A percentile compares a stretch with the other conserved stretches of the same genome.
These are phyloP conservation scores for Lynx canadensis DNA, from an alignment of 2,113 vertebrate genomes.

Conservation along the genomic window DNA sequence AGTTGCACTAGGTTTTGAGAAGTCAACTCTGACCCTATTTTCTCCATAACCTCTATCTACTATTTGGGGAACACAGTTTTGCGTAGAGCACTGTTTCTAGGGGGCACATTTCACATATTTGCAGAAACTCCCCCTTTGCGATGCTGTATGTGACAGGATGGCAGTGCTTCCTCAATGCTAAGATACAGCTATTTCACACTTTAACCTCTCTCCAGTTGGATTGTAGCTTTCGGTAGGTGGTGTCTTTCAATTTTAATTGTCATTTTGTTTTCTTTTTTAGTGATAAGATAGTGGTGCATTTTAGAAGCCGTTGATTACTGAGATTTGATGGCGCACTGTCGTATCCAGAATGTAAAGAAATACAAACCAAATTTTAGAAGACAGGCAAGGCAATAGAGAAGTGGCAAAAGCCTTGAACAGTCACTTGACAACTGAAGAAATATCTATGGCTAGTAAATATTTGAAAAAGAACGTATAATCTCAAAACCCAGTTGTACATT, in stretches of 20 bases:
- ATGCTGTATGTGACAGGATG: not conserved
- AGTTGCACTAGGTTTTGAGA: not conserved
- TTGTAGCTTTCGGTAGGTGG: not conserved
- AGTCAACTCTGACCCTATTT: not conserved
- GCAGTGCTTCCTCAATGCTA: not conserved
- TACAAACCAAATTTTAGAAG: constrained; percentile 2
- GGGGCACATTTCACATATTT: constrained; percentile 13
- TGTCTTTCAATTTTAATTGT: not conserved
- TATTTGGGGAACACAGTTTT: not conserved
- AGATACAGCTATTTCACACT: not conserved
- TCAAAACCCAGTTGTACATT: not conserved
- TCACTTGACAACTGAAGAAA: not conserved
- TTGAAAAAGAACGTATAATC: not conserved
- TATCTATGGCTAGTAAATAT: not conserved
- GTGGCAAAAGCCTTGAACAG: not conserved
- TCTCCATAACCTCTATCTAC: not conserved
- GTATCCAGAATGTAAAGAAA: constrained; percentile 41
- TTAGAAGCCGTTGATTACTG: not conserved
- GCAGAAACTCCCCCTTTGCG: not conserved
- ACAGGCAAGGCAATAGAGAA: not conserved
- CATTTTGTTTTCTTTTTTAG: not conserved
- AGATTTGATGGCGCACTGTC: not conserved
- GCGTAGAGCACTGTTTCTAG: not conserved
- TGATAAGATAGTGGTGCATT: not conserved
- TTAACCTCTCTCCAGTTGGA: not conserved